Conservation (phyloP, 92 coral and sea anemone genomes). For the Phenganax subtilis region DNA sequence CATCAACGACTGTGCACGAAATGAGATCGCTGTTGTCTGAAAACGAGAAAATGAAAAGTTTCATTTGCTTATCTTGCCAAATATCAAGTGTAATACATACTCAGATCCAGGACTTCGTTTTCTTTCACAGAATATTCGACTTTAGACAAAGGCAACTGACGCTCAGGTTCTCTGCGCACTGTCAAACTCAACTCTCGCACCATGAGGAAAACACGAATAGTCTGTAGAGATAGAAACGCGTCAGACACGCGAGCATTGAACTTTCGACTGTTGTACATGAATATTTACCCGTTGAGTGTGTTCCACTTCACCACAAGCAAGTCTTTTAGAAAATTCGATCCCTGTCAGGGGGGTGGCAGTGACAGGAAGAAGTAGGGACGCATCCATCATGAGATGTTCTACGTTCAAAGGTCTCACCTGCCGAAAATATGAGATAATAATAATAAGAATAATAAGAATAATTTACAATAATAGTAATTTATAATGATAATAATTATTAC, state of each 20-base stretch:
- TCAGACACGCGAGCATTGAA: no score
- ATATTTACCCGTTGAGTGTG: slow-evolving; percentile 82
- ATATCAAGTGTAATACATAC: slow-evolving; percentile 50
- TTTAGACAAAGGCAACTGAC: slow-evolving; percentile 87
- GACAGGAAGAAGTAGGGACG: slow-evolving; percentile 78
- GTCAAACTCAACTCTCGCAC: slow-evolving; percentile 88
- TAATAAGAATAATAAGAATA: neutral
- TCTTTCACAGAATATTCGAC: slow-evolving; percentile 92
- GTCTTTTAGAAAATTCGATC: slow-evolving; percentile 91
- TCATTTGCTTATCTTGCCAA: neutral
- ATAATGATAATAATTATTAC: neutral
- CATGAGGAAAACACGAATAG: slow-evolving; percentile 87
- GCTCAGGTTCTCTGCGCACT: slow-evolving; percentile 66
- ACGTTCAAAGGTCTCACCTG: slow-evolving; percentile 90
- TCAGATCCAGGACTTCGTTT: slow-evolving; percentile 88
- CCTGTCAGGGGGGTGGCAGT: slow-evolving; percentile 99
- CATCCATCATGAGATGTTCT: slow-evolving; percentile 92
- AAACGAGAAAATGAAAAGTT: neutral
- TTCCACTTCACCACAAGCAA: slow-evolving; percentile 97
- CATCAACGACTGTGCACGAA: slow-evolving; percentile 83
- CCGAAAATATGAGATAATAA: neutral
- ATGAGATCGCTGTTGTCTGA: slow-evolving; percentile 96
- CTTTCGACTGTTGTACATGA: neutral
- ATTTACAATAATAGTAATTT: neutral
- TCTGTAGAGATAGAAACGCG: slow-evolving; percentile 41